Base-by-base conservation (phyloP, 2,113 vertebrate genomes). In the Acanthochromis polyacanthus region DNA sequence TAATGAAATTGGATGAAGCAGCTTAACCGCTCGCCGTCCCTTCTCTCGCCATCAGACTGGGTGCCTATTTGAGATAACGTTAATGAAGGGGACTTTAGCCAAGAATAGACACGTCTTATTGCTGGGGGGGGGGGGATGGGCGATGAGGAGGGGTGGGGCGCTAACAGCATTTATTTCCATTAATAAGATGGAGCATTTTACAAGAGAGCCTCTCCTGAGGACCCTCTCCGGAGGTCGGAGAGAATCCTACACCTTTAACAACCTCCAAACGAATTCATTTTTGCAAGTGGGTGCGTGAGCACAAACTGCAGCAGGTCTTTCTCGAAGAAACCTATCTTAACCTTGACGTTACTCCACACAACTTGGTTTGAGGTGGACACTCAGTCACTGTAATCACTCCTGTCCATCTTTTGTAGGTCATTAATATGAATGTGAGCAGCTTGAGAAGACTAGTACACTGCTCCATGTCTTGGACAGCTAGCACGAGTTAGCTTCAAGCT, bases 41-140 rank as follows among this genome's bases (percentile, higher is more conserved):
- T 75, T 43, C 86, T 71, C 84, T 78, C 45, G 30, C 89, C 90
- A 91, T 89, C 88, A 70, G 81, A 89, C 84, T 82, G 81, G 84
- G 88, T 81, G 89, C 90, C 88, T 83, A 90, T 91, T 93, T 88
- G 90, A 94, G 93, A 94, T 94, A 94, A 94, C 87, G 79, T 88
- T 94, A 94, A 94, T 94, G 93, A 93, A 92, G 92, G 87, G 78
- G 92, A 86, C 91, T 93, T 91, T 78, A 91, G 91, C 75, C 73
- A 75, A 85, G 87, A 90, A 90, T 83, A 93, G 90, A 90, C 88
- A 67, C 73, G 58, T 91, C 91, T 90, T 91, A 83, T 70, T 89
- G 78, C 80, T 59, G 64, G 48, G 73, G 17, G 61, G 55, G 36
- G 40, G 7, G 22, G n/a, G 1, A 43, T 14, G 0, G 14, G 25